Conservation (phyloP, 2,888 invertebrate species). For the Eumerus sabulonum region DNA sequence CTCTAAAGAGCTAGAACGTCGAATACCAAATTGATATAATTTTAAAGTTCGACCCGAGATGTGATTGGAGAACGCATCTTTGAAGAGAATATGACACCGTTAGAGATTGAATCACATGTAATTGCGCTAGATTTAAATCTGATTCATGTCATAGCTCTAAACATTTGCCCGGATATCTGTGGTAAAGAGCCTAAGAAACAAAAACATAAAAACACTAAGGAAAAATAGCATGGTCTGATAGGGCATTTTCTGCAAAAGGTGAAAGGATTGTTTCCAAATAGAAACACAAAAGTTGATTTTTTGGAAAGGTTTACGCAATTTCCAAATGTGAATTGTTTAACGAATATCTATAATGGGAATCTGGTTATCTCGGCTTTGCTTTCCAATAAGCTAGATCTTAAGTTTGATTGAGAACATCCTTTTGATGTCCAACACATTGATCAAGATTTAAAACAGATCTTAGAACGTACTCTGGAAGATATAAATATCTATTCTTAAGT, state of each 20-base stretch:
- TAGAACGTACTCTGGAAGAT: slow-evolving; percentile 82
- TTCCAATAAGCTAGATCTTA: too few relatives aligned
- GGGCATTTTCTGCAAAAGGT: slow-evolving; percentile 74
- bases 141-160: slow-evolving; percentile 85
- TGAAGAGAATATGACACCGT: slow-evolving; percentile 83
- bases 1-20: slow-evolving; percentile 74
- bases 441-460: slow-evolving; percentile 75
- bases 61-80: slow-evolving; percentile 85
- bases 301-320: slow-evolving; percentile 72
- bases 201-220: slow-evolving; percentile 65
- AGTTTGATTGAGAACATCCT: too few relatives aligned
- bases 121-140: slow-evolving; percentile 86
- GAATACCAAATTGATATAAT: slow-evolving; percentile 74
- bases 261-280: slow-evolving; percentile 42
- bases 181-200: slow-evolving; percentile 56
- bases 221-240: slow-evolving; percentile 74
- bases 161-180: slow-evolving; percentile 83
- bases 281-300: slow-evolving; percentile 70
- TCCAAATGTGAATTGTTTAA: slow-evolving; percentile 71
- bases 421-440: too few relatives aligned
- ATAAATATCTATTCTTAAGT: slow-evolving; percentile 84
- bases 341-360: slow-evolving; percentile 71
- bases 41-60: slow-evolving; percentile 79
- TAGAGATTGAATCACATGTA: slow-evolving; percentile 85
- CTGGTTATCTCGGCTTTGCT: too few relatives aligned